A percentile compares a stretch with the other conserved stretches of the same genome.
These are phyloP conservation scores for Agriopis marginaria DNA, from an alignment of 2,888 invertebrate genomes.

Conservation along the genomic window DNA sequence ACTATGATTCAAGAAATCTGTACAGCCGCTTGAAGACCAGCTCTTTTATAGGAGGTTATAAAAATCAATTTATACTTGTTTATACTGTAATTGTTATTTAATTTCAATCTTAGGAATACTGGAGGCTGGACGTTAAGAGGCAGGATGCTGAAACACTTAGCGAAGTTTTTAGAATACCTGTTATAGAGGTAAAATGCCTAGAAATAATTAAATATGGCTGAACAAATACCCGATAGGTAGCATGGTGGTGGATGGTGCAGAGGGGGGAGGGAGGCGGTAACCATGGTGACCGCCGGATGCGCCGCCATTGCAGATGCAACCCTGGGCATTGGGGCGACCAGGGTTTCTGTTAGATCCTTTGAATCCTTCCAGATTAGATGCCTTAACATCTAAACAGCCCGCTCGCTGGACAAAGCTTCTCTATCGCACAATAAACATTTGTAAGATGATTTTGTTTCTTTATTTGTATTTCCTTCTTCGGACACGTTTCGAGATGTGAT, in stretches of 20 bases:
- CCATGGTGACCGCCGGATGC: conserved; percentile 79
- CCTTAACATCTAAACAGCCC: too few relatives aligned
- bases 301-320: conserved; percentile 65
- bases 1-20: too few relatives aligned
- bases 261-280: conserved; percentile 58
- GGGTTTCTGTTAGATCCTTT: conserved; percentile 2
- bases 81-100: too few relatives aligned
- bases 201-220: conserved; percentile 36
- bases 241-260: conserved; percentile 46
- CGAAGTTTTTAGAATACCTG: background rate
- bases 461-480: too few relatives aligned
- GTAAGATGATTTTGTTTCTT: too few relatives aligned
- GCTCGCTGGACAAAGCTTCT: too few relatives aligned
- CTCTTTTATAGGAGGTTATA: too few relatives aligned
- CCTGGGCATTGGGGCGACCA: conserved; percentile 67
- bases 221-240: conserved; percentile 47
- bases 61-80: too few relatives aligned
- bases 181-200: conserved; percentile 8
- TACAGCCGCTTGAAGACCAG: too few relatives aligned
- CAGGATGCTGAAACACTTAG: background rate
- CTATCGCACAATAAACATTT: too few relatives aligned
- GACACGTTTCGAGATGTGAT: too few relatives aligned
- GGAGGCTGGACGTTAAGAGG: background rate
- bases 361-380: background rate
- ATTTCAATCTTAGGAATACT: background rate